Conservation (phyloP, 2,113 vertebrate genomes). For the Cryptotis parvus region DNA sequence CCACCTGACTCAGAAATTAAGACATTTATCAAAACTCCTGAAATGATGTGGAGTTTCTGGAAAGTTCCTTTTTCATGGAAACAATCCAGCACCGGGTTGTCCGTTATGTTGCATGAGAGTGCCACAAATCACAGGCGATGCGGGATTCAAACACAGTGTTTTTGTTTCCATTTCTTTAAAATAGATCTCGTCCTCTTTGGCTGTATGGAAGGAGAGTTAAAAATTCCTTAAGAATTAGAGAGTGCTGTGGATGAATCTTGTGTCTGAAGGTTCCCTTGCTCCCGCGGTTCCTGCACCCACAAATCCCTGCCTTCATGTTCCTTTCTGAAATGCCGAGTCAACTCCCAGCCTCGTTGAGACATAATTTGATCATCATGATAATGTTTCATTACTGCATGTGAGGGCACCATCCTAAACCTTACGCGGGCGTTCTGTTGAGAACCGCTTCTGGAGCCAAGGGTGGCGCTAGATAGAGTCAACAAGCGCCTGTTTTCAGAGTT, state of each 20-base stretch:
- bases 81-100: neutral
- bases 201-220: neutral
- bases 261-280: too few species aligned
- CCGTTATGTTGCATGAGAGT: neutral
- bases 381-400: neutral
- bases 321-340: neutral
- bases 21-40: neutral
- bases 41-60: neutral
- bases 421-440: neutral
- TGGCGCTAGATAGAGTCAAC: neutral
- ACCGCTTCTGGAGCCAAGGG: neutral
- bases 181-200: neutral
- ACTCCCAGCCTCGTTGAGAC: neutral
- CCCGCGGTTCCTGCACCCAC: neutral
- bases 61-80: conserved; percentile 40
- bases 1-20: neutral
- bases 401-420: neutral
- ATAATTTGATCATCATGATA: neutral
- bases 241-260: too few species aligned
- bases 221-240: neutral
- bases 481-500: neutral
- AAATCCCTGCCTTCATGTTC: neutral
- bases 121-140: neutral
- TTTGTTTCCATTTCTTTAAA: too few species aligned
- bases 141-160: neutral